Conservation (phyloP, 2,797 vertebrate species). For the Etheostoma nigrum region DNA sequence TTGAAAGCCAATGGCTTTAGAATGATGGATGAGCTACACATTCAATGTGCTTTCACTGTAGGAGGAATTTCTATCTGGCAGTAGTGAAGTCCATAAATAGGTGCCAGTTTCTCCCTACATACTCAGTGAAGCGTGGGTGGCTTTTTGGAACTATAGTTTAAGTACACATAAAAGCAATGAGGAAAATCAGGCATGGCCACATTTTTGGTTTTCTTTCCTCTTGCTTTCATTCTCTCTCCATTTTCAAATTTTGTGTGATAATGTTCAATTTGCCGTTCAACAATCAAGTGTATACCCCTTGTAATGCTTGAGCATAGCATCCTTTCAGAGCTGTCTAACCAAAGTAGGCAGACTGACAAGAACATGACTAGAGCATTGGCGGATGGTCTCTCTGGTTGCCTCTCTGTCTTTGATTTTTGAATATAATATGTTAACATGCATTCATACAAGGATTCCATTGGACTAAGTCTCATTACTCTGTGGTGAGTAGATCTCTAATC, state of each 20-base stretch:
- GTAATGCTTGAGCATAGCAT: slow-evolving; percentile 38
- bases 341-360: slow-evolving; percentile 65
- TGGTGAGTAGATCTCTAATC: slow-evolving; percentile 61
- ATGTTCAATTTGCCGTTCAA: slow-evolving; percentile 74
- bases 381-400: slow-evolving; percentile 60
- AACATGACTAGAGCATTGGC: slow-evolving; percentile 53
- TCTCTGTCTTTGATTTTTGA: slow-evolving; percentile 72
- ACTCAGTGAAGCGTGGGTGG: slow-evolving; percentile 81
- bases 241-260: slow-evolving; percentile 69
- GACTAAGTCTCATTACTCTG: slow-evolving; percentile 70
- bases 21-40: slow-evolving; percentile 82
- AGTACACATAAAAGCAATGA: slow-evolving; percentile 73
- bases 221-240: slow-evolving; percentile 37
- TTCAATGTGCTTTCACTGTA: slow-evolving; percentile 68
- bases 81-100: slow-evolving; percentile 85
- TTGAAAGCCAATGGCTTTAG: slow-evolving; percentile 79
- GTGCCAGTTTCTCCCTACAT: slow-evolving; percentile 82
- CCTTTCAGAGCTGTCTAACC: slow-evolving; percentile 53
- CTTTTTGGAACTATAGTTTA: slow-evolving; percentile 77
- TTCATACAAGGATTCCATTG: slow-evolving; percentile 66
- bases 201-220: slow-evolving; percentile 68
- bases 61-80: slow-evolving; percentile 83
- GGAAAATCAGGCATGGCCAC: slow-evolving; percentile 75
- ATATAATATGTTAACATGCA: slow-evolving; percentile 71
- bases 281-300: slow-evolving; percentile 72